These are phyloP conservation scores for Caranx melampygus DNA, from an alignment of 2,113 vertebrate genomes.

Conservation along the genomic window DNA sequence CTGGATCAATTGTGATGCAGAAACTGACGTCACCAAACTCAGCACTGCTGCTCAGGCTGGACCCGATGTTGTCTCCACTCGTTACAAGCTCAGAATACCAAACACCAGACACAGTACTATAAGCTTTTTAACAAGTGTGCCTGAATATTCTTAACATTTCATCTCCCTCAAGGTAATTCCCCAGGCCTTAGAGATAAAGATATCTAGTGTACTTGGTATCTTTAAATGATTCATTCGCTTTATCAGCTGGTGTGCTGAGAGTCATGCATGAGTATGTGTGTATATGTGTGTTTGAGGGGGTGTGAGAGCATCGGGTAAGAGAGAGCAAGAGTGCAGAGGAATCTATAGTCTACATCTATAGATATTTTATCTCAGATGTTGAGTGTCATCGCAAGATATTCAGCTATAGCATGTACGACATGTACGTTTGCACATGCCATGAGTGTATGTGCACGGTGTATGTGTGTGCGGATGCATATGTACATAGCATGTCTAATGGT, in stretches of 20 bases:
- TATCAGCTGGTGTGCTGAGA: slow-evolving; percentile 37
- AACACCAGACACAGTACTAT: not conserved
- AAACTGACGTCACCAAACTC: not conserved
- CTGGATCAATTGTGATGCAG: not conserved
- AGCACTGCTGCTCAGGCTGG: not conserved
- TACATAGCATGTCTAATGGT: slow-evolving; percentile 31
- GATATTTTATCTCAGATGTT: not conserved
- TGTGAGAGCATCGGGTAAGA: not conserved
- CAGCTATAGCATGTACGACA: not conserved
- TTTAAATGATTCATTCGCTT: slow-evolving; percentile 39
- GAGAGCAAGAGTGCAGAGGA: not conserved
- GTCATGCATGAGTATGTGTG: slow-evolving; percentile 14
- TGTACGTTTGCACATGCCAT: not conserved
- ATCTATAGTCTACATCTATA: not conserved
- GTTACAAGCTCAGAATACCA: not conserved
- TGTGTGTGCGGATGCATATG: slow-evolving; percentile 25
- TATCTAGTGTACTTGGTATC: slow-evolving; percentile 13
- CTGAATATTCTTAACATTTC: slow-evolving; percentile 27
- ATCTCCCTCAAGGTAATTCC: slow-evolving; percentile 19
- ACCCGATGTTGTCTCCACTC: not conserved
- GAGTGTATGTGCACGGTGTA: not conserved
- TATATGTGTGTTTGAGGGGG: not conserved
- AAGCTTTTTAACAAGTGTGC: slow-evolving; percentile 8
- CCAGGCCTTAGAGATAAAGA: slow-evolving; percentile 22
- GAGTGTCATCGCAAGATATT: not conserved